phyloP scores from a whole-genome alignment of 2,113 vertebrate genomes.

The Setophaga kirtlandii region DNA sequence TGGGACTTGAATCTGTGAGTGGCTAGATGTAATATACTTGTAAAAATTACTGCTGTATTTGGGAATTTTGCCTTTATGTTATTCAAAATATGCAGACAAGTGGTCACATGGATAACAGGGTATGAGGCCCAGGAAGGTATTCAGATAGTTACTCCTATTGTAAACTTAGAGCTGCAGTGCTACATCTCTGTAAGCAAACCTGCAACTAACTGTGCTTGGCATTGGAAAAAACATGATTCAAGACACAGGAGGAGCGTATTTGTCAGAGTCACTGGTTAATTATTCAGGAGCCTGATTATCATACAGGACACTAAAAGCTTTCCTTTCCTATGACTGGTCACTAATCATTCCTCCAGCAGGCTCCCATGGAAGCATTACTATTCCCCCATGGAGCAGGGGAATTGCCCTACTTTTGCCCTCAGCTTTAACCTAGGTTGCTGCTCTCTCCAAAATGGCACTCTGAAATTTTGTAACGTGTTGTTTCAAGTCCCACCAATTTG shows the following conservation, averaged over 20 bases:
- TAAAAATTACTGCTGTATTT: not conserved
- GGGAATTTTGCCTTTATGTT: not conserved
- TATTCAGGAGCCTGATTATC: not conserved
- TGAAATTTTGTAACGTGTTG: not conserved
- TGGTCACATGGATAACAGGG: not conserved
- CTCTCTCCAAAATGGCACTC: rapidly evolving
- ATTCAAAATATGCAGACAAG: not conserved
- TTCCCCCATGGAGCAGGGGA: not conserved
- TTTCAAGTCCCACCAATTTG: not conserved
- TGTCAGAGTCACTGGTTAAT: not conserved
- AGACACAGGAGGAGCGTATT: not conserved
- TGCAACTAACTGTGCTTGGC: not conserved
- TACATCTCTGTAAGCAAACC: not conserved
- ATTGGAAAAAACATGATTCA: not conserved
- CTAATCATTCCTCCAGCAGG: not conserved
- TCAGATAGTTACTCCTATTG: not conserved
- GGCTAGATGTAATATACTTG: not conserved
- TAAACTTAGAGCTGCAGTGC: not conserved
- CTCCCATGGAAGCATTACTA: not conserved
- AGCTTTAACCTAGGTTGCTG: not conserved
- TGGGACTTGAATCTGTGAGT: not conserved
- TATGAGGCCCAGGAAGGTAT: not conserved
- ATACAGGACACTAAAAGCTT: not conserved
- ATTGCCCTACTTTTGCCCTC: not conserved
- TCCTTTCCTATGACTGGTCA: not conserved